phyloP scores from a whole-genome alignment of 2,113 vertebrate genomes.

The Cariama cristata region DNA sequence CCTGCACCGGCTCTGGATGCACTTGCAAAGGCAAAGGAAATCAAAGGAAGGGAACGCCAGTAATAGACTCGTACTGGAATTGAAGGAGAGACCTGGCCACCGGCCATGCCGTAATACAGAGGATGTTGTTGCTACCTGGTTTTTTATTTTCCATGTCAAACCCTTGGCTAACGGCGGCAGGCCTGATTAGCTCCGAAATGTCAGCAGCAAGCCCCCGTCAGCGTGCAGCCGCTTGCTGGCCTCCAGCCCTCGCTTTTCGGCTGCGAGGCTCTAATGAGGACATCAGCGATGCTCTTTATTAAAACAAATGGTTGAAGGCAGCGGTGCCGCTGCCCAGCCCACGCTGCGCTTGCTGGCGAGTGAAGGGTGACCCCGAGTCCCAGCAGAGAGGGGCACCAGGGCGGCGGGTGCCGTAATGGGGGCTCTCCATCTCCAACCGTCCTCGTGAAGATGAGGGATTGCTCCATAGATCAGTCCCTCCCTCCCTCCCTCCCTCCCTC shows the following conservation, averaged over 20 bases:
- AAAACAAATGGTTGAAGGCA: background rate
- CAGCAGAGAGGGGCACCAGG: accelerated
- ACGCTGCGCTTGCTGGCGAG: accelerated
- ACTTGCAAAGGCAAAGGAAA: background rate
- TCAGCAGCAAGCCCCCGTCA: background rate
- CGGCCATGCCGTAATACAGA: background rate
- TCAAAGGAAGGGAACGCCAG: background rate
- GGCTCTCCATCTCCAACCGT: accelerated
- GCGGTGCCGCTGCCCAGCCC: background rate
- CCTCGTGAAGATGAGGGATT: accelerated
- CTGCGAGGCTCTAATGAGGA: background rate
- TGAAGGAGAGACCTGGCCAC: background rate
- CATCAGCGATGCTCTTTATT: background rate
- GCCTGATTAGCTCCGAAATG: background rate
- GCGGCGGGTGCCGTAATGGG: accelerated
- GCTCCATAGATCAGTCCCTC: background rate
- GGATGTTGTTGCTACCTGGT: background rate
- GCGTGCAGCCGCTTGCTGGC: background rate
- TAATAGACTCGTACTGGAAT: background rate
- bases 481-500: background rate
- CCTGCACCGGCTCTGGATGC: background rate
- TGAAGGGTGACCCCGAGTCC: accelerated
- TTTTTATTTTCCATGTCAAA: background rate
- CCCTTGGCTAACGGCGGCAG: background rate
- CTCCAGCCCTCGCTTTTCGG: background rate